phyloP scores from a whole-genome alignment of 2,797 vertebrate genomes.

The Hozukius guyotensis region DNA sequence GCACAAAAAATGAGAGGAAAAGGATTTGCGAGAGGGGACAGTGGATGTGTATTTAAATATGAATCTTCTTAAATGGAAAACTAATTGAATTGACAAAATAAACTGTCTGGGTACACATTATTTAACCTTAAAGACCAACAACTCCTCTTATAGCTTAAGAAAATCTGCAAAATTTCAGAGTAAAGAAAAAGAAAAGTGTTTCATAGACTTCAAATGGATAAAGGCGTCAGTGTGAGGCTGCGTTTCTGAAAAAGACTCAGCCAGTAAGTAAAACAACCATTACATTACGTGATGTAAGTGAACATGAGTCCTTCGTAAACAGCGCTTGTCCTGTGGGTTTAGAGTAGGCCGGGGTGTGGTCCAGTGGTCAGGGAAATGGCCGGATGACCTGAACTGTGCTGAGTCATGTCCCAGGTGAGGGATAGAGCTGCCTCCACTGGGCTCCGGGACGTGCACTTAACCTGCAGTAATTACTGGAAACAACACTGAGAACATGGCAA shows the following conservation, averaged over 20 bases:
- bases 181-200: not conserved
- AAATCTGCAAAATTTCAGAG: not conserved
- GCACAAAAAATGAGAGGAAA: not conserved
- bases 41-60: not conserved
- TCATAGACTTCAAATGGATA: constrained; percentile 10
- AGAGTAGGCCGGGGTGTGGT: constrained; percentile 80
- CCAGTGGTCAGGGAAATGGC: constrained; percentile 80
- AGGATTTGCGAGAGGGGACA: not conserved
- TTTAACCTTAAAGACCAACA: not conserved
- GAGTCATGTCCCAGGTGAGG: constrained; percentile 83
- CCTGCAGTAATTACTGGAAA: constrained; percentile 84
- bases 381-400: constrained; percentile 79
- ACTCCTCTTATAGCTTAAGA: not conserved
- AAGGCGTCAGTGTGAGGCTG: constrained; percentile 2
- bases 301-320: constrained; percentile 62
- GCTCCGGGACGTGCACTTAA: constrained; percentile 82
- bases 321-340: constrained; percentile 78
- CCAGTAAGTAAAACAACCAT: constrained; percentile 74
- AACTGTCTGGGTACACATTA: not conserved
- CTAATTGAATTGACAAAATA: accelerated
- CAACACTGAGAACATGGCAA: constrained; percentile 79
- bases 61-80: not conserved
- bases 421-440: constrained; percentile 78
- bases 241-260: constrained; percentile 36
- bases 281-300: constrained; percentile 77